Evolutionary conservation across 2,888 invertebrate species (phyloP), one percentile per base, ranked within the genome.

Genomic region (Scaeva pyrastri): DNA sequence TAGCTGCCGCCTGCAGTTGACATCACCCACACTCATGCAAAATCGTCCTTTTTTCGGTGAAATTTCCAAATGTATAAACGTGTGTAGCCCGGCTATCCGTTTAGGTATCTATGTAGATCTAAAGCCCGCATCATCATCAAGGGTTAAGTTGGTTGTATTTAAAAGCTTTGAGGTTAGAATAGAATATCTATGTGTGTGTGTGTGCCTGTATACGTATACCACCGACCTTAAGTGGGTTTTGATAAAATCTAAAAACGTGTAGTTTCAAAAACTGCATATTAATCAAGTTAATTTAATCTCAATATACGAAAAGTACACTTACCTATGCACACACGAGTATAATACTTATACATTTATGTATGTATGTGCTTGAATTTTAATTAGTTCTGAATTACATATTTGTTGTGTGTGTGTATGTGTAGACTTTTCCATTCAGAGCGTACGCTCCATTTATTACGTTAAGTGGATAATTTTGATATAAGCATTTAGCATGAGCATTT

Each of bases 231-330:
- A 36, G 50, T 6, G 14, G 23, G 8, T 64, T 43, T 26, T 23
- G 64, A 26, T 64, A 16, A 45, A 64, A 45, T 64, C 16, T 26
- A 45, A 41, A 60, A 64, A 64, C 14, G 39, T 45, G 23, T 41
- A 19, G 14, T 16, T 43, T 19, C 41, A n/a, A 45, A 41, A 70
- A 64, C 62, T 81, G 52, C 77, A 82, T 76, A 62, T 45, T 82
- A 77, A 68, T 68, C 72, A 77, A 73, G 60, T 78, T 73, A 66
- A 68, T 60, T 82, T 82, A 73, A 72, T 78, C 66, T 73, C 45
- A 60, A 77, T 31, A 31, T 8, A 3, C 2, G 1, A 7, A 31
- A 31, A 31, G 8, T 5, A 31, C 6, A 31, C 31, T n/a, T n/a
- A n/a, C n/a, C n/a, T n/a, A 31, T 31, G 5, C 31, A 31, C 8